A percentile compares a stretch with the other conserved stretches of the same genome.
These are phyloP conservation scores for Metopolophium dirhodum DNA, from an alignment of 1,140 invertebrate genomes.

Conservation along the genomic window DNA sequence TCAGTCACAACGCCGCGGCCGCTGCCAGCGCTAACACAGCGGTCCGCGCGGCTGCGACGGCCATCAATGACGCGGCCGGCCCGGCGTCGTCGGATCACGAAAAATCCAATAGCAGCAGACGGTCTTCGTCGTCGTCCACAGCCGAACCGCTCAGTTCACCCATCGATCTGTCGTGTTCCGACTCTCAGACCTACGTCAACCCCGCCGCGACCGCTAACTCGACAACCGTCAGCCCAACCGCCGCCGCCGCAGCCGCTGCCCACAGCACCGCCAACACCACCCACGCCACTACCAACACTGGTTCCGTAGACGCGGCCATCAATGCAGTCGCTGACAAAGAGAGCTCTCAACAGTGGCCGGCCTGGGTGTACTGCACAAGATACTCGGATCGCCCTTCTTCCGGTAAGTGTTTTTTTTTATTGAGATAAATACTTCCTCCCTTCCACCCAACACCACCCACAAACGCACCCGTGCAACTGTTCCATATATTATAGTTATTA, in stretches of 20 bases:
- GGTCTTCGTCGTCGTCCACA: constrained; percentile 59
- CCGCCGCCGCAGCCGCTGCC: not conserved
- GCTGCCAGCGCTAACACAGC: constrained; percentile 64
- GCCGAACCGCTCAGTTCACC: constrained; percentile 39
- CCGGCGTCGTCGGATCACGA: constrained; percentile 50
- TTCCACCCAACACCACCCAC: not conserved
- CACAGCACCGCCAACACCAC: not conserved
- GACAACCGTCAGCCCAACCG: not conserved
- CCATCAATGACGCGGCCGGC: constrained; percentile 65
- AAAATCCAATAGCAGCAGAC: constrained; percentile 55
- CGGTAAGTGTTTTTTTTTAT: constrained; percentile 66
- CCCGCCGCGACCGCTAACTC: not conserved
- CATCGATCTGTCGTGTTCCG: constrained; percentile 56
- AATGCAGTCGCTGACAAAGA: not conserved
- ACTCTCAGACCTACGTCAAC: not conserved
- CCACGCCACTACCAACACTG: not conserved
- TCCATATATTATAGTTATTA: no score
- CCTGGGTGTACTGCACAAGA: constrained; percentile 92
- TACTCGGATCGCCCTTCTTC: constrained; percentile 94
- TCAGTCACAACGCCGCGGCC: constrained; percentile 67
- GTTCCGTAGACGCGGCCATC: not conserved
- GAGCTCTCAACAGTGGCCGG: constrained; percentile 70
- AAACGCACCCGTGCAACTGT: no score
- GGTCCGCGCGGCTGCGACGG: constrained; percentile 32
- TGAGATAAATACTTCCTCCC: not conserved